Evolutionary conservation across 2,888 invertebrate genomes (phyloP).

Genomic region (Periphyllus acericola): DNA sequence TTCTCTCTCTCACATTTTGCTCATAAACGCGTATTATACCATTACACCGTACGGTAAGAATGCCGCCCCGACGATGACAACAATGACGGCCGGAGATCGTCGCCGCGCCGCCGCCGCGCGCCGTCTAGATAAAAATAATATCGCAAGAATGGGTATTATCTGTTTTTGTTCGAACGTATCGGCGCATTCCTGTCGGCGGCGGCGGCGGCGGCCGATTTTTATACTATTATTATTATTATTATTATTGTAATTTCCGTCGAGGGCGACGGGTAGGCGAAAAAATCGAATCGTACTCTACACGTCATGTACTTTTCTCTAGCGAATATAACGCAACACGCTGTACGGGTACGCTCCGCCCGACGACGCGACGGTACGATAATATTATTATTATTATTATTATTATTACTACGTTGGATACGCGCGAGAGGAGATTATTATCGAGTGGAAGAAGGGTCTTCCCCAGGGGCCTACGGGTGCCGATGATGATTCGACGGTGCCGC

Average conservation of each 20-base stretch:
- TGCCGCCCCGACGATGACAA: background rate
- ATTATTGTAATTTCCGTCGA: background rate
- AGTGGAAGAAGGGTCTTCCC: background rate
- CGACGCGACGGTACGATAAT: background rate
- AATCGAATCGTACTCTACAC: background rate
- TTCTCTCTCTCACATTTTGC: background rate
- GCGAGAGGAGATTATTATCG: background rate
- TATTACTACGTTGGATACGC: background rate
- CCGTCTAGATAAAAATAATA: background rate
- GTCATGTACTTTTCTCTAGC: too few species aligned
- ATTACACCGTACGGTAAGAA: background rate
- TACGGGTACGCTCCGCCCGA: background rate
- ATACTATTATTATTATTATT: background rate
- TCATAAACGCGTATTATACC: background rate
- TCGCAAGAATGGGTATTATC: background rate
- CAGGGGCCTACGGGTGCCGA: background rate
- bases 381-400: background rate
- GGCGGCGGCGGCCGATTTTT: background rate
- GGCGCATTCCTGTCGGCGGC: background rate
- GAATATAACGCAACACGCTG: background rate
- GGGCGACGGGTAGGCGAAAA: background rate
- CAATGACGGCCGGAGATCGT: background rate
- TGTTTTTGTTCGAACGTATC: background rate
- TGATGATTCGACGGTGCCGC: background rate
- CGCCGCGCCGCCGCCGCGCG: background rate